Conservation (phyloP, 2,888 invertebrate species). For the Leptinotarsa rubiginosa region DNA sequence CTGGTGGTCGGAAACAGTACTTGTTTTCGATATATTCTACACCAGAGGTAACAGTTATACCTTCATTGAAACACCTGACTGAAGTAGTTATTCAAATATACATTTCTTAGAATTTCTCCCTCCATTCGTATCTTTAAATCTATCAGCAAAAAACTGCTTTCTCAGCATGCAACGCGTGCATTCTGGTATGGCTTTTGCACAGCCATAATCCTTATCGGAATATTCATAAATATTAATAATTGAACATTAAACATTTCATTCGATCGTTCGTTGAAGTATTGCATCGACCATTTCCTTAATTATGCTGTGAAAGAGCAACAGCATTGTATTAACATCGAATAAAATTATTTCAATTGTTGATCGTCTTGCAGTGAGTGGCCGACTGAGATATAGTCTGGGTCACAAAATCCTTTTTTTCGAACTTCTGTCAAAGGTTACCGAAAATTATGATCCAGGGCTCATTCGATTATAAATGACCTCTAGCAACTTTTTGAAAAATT, state of each 20-base stretch:
- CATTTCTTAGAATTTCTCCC: slow-evolving; percentile 16
- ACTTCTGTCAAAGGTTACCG: too few relatives aligned
- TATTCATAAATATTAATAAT: slow-evolving; percentile 44
- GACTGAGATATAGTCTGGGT: too few relatives aligned
- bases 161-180: slow-evolving; percentile 42
- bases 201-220: slow-evolving; percentile 36
- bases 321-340: too few relatives aligned
- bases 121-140: slow-evolving; percentile 9
- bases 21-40: background rate
- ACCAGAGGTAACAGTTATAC: background rate
- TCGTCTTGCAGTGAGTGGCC: too few relatives aligned
- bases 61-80: background rate
- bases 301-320: too few relatives aligned
- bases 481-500: too few relatives aligned
- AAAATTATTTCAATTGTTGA: too few relatives aligned
- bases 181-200: slow-evolving; percentile 37
- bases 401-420: too few relatives aligned
- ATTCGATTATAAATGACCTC: too few relatives aligned
- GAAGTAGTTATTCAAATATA: background rate
- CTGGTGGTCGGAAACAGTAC: too few relatives aligned
- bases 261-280: slow-evolving; percentile 23
- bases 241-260: slow-evolving; percentile 19
- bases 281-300: slow-evolving; percentile 5
- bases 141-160: slow-evolving; percentile 32
- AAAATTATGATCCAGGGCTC: too few relatives aligned